phyloP scores from a whole-genome alignment of 2,797 vertebrate species.

The Cacajao melanocephalus region DNA sequence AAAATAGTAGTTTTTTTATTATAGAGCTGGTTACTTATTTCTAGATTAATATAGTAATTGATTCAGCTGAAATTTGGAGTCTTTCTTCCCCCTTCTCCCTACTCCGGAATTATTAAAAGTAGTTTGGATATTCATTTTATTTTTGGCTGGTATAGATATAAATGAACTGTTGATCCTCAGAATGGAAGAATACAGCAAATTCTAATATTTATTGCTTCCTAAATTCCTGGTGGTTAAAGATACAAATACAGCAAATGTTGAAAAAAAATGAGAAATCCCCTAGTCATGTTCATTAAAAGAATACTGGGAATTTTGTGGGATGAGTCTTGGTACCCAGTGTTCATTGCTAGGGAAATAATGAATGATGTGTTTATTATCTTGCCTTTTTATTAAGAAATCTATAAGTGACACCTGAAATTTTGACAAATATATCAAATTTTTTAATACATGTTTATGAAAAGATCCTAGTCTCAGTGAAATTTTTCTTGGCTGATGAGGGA shows the following conservation, averaged over 20 bases:
- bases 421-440: background rate
- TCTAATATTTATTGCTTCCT: conserved; percentile 30
- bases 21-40: background rate
- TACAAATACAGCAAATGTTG: conserved; percentile 4
- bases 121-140: conserved; percentile 15
- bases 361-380: background rate
- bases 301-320: background rate
- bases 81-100: background rate
- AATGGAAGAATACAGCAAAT: conserved; percentile 25
- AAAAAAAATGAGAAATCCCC: background rate
- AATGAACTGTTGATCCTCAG: conserved; percentile 9
- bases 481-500: background rate
- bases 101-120: background rate
- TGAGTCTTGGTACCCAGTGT: background rate
- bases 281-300: background rate
- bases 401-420: conserved; percentile 8
- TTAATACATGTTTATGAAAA: background rate
- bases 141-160: background rate
- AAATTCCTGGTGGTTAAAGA: conserved; percentile 43
- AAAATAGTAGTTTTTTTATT: conserved; percentile 5
- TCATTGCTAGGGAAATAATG: conserved; percentile 20
- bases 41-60: conserved; percentile 1
- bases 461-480: background rate
- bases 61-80: conserved; percentile 2
- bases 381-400: conserved; percentile 45